These are phyloP conservation scores for Neocrepidodera transversa DNA, from an alignment of 2,888 invertebrate genomes.

Conservation along the genomic window DNA sequence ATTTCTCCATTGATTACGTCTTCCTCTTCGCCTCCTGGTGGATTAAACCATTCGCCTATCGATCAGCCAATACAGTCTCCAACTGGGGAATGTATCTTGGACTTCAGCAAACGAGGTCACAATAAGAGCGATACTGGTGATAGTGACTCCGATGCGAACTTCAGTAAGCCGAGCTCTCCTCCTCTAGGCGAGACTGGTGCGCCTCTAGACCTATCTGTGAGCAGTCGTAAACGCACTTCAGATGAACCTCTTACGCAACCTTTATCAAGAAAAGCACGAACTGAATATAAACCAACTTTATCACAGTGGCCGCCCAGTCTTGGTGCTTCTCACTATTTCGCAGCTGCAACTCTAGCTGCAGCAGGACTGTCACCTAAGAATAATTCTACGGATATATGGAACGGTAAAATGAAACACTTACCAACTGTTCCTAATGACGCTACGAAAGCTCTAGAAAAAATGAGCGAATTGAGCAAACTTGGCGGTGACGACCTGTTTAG, in stretches of 20 bases:
- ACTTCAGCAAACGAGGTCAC: conserved; percentile 76
- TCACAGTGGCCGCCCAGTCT: conserved; percentile 80
- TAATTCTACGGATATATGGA: conserved; percentile 69
- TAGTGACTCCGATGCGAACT: conserved; percentile 73
- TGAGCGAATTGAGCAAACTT: conserved; percentile 87
- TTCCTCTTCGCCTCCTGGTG: conserved; percentile 65
- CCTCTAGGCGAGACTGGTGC: conserved; percentile 66
- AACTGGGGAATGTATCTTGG: conserved; percentile 70
- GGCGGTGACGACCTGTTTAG: conserved; percentile 81
- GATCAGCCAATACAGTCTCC: conserved; percentile 66
- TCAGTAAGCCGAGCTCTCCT: conserved; percentile 72
- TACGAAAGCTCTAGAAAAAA: conserved; percentile 87
- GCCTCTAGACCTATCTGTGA: conserved; percentile 82
- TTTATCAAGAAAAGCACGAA: conserved; percentile 72
- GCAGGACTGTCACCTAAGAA: conserved; percentile 75
- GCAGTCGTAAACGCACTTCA: conserved; percentile 73
- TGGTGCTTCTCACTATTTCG: conserved; percentile 79
- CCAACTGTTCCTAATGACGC: conserved; percentile 78
- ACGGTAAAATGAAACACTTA: conserved; percentile 78
- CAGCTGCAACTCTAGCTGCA: conserved; percentile 78
- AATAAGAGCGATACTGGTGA: conserved; percentile 52
- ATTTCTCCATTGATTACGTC: conserved; percentile 77
- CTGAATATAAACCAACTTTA: conserved; percentile 71
- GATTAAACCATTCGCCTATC: conserved; percentile 53
- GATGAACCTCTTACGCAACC: conserved; percentile 68